Base-by-base conservation (phyloP, 2,797 vertebrate species). In the Amphiprion clarkii region DNA sequence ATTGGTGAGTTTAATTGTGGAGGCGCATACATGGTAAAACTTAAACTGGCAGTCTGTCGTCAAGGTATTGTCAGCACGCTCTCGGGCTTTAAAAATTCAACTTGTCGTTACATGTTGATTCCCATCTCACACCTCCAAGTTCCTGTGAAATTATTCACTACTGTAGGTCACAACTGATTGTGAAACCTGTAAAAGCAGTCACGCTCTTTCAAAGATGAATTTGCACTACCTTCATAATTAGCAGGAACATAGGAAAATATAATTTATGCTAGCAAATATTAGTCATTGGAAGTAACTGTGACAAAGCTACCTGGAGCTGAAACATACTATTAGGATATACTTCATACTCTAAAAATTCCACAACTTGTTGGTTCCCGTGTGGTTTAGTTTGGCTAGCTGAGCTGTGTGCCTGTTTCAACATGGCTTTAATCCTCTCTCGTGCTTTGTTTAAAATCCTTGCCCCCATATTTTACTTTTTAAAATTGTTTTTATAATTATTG, bases 1-100 rank as follows among this genome's bases (percentile, higher is more conserved):
- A 90, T 78, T 16, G 95, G 97, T 97, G 91, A 82, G 95, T 79
- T 63, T 84, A 29, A 54, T 55, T n/a, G 6, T 39, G 27, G 48
- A 74, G 53, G 17, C 17, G 14, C 13, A 16, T 10, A 8, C 14
- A 2, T 1, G 10, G 5, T 7, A 2, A 10, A 33, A 3, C 9
- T 58, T 5, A 25, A 2, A 27, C 4, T 46, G 19, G 11, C 54
- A 57, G 39, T 19, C 14, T 1, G 1, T 29, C 6, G 2, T 60
- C 14, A 46, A 6, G 19, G 46, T 23, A 2, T 5, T 54, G 1
- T 13, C 6, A 21, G 44, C 16, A 52, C 44, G 21, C 17, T 27
- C 33, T 76, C 27, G 14, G 27, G 44, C 23, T 9, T 42, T 12
- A 49, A 1, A 23, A 5, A 58, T 13, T 0, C 42, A 31, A 60